phyloP scores from a whole-genome alignment of 2,797 vertebrate species.

The Paramormyrops hopkinsi region DNA sequence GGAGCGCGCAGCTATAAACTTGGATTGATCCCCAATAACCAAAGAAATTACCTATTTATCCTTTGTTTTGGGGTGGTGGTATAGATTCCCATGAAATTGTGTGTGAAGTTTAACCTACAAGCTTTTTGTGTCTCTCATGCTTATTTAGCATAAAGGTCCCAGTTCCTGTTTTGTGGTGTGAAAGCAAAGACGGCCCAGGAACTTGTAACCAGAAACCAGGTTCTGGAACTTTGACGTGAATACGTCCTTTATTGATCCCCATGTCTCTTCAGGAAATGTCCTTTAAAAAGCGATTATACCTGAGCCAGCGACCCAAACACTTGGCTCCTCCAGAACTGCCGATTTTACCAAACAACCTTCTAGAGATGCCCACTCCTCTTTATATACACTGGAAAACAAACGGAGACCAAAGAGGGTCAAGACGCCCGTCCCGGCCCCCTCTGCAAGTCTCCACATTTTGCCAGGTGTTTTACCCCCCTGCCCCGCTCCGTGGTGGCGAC shows the following conservation, averaged over 20 bases:
- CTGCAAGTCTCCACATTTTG: not conserved
- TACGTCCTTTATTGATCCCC: not conserved
- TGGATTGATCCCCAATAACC: not conserved
- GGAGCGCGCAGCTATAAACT: not conserved
- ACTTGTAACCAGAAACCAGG: not conserved
- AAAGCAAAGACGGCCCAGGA: not conserved
- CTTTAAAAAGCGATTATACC: not conserved
- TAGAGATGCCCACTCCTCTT: not conserved
- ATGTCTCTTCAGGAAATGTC: not conserved
- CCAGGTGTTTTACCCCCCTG: not conserved
- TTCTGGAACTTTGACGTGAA: not conserved
- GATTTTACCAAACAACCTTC: not conserved
- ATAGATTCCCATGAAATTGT: not conserved
- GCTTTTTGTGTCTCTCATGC: not conserved
- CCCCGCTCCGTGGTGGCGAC: constrained; percentile 41
- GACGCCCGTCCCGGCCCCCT: not conserved
- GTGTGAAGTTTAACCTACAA: not conserved
- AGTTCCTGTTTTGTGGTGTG: not conserved
- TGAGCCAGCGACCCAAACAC: not conserved
- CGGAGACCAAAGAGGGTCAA: not conserved
- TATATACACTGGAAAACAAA: not conserved
- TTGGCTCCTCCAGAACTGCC: not conserved
- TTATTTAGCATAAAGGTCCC: not conserved
- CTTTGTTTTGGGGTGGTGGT: not conserved
- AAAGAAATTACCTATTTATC: not conserved